Evolutionary conservation across 2,113 vertebrate species (phyloP), one percentile per base, ranked within the genome.

Genomic region (Galeopterus variegatus): DNA sequence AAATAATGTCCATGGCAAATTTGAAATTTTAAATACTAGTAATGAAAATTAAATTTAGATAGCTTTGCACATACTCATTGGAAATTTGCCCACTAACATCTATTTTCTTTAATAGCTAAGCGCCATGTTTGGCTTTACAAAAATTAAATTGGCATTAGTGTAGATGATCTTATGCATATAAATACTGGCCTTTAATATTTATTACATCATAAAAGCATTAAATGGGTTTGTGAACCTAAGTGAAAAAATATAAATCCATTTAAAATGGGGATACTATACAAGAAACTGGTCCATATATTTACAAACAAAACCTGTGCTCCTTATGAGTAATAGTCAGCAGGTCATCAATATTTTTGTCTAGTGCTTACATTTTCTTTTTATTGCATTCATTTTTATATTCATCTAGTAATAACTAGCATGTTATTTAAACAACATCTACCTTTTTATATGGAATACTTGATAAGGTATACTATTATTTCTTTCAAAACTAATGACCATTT

Each of bases 361-460:
- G 19, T 56, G 23, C 18, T 91, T 76, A 31, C 9, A 33, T 60
- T 65, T 91, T 31, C 89, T 76, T 86, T 84, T 36, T 88, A 75
- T 79, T 94, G 6, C 50, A 88, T 92, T 90, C 67, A 88, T 64
- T 82, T 80, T 95, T 82, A 65, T 81, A 91, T 60, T 67, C 17
- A 52, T 58, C 10, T 36, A 81, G 8, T 33, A 91, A 67, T 72
- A 85, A 82, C 9, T 45, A 88, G 12, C 33, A 82, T 93, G 17
- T 50, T 85, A 82, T 77, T 82, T 8, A 93, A 82, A 31, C 14
- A 67, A 17, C 14, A 33, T 67, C 21, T 52, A 17, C 56, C 86
- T 75, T 50, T 56, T 91, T 62, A 41, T 62, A 79, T 24, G 31
- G 3, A 79, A 90, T 50, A 62, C 12, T 85, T 94, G 62, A 77